Evolutionary conservation across 2,113 vertebrate species (phyloP).

Genomic region (Misgurnus mizolepis): DNA sequence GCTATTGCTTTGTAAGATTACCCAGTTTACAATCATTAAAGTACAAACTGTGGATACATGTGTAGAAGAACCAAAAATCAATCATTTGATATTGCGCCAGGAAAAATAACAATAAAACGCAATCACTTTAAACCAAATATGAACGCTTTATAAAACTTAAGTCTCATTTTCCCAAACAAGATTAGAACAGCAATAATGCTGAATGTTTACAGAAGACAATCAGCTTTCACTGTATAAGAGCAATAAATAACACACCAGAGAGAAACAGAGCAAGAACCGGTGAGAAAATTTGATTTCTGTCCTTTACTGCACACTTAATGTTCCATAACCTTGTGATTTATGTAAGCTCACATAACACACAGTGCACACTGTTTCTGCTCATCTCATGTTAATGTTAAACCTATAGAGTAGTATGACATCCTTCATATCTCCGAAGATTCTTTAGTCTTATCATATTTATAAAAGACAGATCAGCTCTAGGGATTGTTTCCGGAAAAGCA

Average conservation of each 20-base stretch:
- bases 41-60: background rate
- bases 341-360: too few relatives aligned
- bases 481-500: too few relatives aligned
- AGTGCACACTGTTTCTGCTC: too few relatives aligned
- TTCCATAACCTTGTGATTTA: too few relatives aligned
- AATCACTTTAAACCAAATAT: background rate
- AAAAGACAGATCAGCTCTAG: too few relatives aligned
- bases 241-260: background rate
- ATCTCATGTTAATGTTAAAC: too few relatives aligned
- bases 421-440: too few relatives aligned
- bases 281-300: too few relatives aligned
- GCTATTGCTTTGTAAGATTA: background rate
- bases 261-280: background rate
- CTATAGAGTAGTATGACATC: too few relatives aligned
- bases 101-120: background rate
- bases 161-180: background rate
- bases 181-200: background rate
- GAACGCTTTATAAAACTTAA: background rate
- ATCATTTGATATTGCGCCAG: background rate
- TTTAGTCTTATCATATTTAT: too few relatives aligned
- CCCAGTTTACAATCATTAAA: background rate
- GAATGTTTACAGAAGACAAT: constrained; percentile 7
- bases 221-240: background rate
- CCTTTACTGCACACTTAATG: too few relatives aligned
- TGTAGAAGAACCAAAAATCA: background rate